Evolutionary conservation across 2,888 invertebrate species (phyloP), one percentile per base, ranked within the genome.

Genomic region (Teleogryllus oceanicus): DNA sequence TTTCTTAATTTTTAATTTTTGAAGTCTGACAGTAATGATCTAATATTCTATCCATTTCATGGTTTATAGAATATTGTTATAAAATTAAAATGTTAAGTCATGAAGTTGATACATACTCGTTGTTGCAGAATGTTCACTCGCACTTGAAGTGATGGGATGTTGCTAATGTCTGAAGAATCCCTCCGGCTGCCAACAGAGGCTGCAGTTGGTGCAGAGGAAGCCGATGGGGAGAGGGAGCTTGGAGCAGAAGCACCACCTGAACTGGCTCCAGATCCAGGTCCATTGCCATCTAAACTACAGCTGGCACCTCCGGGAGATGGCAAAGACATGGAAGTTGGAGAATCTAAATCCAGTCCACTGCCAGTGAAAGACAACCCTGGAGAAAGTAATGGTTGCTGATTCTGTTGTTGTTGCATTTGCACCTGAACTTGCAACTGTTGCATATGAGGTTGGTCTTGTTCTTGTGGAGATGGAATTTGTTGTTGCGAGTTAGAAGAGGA

Each of bases 221-320:
- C 18, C 37, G 81, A 77, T 49, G 77, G 50, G 3, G n/a, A 77
- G 49, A 51, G 74, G 12, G 75, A 80, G 89, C 89, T 86, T 89
- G 89, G 86, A 86, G 86, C 84, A 80, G 90, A 89, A 83, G 92
- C 91, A 81, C 93, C 91, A 24, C 82, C 80, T 84, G 90, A 90
- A 84, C 91, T 88, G n/a, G 90, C 89, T 80, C 90, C 88, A 83
- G 78, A 62, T 21, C 77, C 77, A 10, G 75, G 24, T n/a, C 75
- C 75, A 78, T 80, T 84, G 49, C 92, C 92, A 84, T 94, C 94
- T 84, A 93, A 87, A 0, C 93, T 93, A 85, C 90, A 90, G 85
- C 92, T 92, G 83, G 92, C 91, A 50, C 92, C 92, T 80, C 92
- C 93, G 0, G 95, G 95, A 76, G 94, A 94, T 1, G 95, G 95